Base-by-base conservation (phyloP, 1,140 invertebrate species). In the Drosophila parabipectinata region DNA sequence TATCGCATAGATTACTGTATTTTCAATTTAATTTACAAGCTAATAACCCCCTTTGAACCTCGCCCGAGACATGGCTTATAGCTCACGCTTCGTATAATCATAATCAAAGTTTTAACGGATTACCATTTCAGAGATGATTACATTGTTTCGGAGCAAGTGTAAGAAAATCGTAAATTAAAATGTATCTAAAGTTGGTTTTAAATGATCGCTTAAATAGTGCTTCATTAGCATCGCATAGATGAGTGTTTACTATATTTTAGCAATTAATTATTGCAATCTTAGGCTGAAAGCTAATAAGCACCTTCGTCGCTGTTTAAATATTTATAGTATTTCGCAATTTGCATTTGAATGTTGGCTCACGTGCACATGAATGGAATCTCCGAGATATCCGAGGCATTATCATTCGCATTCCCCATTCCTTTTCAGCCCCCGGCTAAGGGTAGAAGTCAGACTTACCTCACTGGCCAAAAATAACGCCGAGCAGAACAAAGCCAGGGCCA, bases 311-410 rank as follows among this genome's bases (percentile, higher is more conserved):
- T 67, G 50, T 63, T 74, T 76, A 75, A 64, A 73, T 73, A 37
- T 77, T 77, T 82, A 74, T 82, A 82, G 67, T 66, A 79, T 80
- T 72, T 51, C 32, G 47, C 26, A 48, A 84, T 84, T 84, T 84
- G 80, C 80, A 84, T 84, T 85, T 80, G 24, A 77, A 84, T 69
- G 72, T 59, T 68, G 32, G 26, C 66, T 71, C 81, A 84, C 81
- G 72, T 79, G 80, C 60, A 30, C 48, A 52, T 1, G 60, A 57
- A 45, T 34, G 53, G 39, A 56, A 45, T 67, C 44, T 15, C 41
- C 47, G 51, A 48, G 37, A 37, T 18, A 63, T 59, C 28, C 55
- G 32, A 12, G 26, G 26, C 64, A 56, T 74, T 59, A 45, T 28
- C 62, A 54, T 61, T 52, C 26, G 37, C 12, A 56, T 55, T 61